Conservation (phyloP, 2,888 invertebrate species). For the Troides helena region DNA sequence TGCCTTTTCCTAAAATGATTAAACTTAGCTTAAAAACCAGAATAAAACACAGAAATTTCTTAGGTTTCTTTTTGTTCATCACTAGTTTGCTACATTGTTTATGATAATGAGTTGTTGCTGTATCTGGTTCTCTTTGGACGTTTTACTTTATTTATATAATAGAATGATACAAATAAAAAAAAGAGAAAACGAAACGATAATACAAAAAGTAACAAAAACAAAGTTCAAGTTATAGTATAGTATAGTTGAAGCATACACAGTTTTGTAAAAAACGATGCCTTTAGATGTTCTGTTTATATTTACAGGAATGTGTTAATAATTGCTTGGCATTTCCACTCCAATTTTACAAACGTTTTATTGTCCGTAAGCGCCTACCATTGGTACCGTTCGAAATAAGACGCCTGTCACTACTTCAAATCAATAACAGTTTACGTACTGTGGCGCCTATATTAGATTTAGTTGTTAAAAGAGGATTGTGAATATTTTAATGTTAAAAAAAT, state of each 20-base stretch:
- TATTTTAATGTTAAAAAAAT: too few relatives aligned
- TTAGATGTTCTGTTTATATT: background rate
- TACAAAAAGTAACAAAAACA: background rate
- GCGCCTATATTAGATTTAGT: background rate
- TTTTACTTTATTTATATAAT: too few relatives aligned
- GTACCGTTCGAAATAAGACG: constrained; percentile 59
- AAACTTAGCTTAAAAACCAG: too few relatives aligned
- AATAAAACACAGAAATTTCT: too few relatives aligned
- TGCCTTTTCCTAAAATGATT: too few relatives aligned
- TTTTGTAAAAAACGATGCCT: background rate
- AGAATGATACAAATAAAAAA: too few relatives aligned
- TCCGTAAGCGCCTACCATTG: constrained; percentile 66
- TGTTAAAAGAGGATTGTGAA: background rate
- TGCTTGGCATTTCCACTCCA: constrained; percentile 40
- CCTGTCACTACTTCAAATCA: constrained; percentile 46
- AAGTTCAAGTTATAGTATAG: background rate
- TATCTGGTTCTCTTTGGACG: too few relatives aligned
- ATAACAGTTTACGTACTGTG: constrained; percentile 45
- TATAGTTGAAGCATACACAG: background rate
- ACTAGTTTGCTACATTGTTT: too few relatives aligned
- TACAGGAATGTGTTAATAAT: constrained; percentile 30
- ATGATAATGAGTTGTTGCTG: too few relatives aligned
- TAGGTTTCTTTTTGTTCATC: too few relatives aligned
- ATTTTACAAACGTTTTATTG: constrained; percentile 56
- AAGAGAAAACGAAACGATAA: too few relatives aligned